A percentile compares a stretch with the other conserved stretches of the same genome.
Conservation (phyloP, 2,113 vertebrate genomes). For the Aix galericulata region DNA sequence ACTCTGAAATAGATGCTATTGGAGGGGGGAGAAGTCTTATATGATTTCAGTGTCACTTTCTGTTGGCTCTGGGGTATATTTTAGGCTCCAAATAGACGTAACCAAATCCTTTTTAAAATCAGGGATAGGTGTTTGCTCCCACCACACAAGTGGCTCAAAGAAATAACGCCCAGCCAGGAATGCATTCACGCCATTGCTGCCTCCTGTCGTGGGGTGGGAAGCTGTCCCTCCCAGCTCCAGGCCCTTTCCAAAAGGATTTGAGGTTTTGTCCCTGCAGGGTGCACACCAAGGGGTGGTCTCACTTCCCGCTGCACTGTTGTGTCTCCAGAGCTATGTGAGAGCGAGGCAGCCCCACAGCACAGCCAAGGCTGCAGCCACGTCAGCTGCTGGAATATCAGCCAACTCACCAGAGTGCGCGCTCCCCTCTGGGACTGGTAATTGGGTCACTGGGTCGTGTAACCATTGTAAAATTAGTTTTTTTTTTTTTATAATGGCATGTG, state of each 20-base stretch:
- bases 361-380: neutral
- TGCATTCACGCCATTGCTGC: neutral
- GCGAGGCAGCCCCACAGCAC: neutral
- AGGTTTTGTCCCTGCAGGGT: neutral
- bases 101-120: neutral
- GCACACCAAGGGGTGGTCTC: neutral
- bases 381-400: neutral
- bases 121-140: neutral
- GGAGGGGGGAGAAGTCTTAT: neutral
- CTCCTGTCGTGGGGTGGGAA: accelerated
- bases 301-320: accelerated
- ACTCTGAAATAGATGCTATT: neutral
- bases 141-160: neutral
- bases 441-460: slow-evolving; percentile 38
- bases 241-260: neutral
- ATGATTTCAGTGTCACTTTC: neutral
- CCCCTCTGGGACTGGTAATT: neutral
- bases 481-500: neutral
- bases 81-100: neutral
- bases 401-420: neutral
- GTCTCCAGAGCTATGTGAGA: neutral
- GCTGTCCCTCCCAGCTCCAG: neutral
- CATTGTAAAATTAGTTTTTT: neutral
- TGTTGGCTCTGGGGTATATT: neutral
- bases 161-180: neutral